These are phyloP conservation scores for Pristionchus exspectatus DNA, from an alignment of 2,888 invertebrate genomes.

Conservation along the genomic window DNA sequence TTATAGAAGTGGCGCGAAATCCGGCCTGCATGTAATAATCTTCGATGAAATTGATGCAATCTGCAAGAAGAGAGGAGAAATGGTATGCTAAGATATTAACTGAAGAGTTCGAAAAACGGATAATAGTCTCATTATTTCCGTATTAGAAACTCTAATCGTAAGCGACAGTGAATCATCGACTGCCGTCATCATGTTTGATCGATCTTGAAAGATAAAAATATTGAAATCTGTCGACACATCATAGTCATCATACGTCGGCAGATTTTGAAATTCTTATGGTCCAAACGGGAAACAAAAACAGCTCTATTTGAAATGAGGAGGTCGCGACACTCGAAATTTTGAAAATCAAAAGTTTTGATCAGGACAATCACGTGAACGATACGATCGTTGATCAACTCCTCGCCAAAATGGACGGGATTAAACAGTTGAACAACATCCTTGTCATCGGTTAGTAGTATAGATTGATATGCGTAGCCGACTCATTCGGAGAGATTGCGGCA, in stretches of 20 bases:
- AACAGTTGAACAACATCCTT: constrained; percentile 97
- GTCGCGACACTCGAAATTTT: neutral
- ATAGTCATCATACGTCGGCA: too few relatives aligned
- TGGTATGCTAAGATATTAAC: constrained; percentile 80
- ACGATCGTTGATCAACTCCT: constrained; percentile 98
- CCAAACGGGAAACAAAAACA: too few relatives aligned
- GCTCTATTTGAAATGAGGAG: neutral
- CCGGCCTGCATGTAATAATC: constrained; percentile 98
- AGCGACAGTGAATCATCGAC: too few relatives aligned
- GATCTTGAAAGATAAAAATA: too few relatives aligned
- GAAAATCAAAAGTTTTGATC: constrained; percentile 57
- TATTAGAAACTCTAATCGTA: too few relatives aligned
- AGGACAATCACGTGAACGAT: constrained; percentile 97
- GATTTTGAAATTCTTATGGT: too few relatives aligned
- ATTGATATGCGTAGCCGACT: too few relatives aligned
- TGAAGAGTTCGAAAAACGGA: too few relatives aligned
- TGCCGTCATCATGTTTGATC: too few relatives aligned
- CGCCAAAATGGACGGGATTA: constrained; percentile 98
- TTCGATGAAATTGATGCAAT: constrained; percentile 99
- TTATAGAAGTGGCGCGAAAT: constrained; percentile 88
- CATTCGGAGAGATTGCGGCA: constrained; percentile 79
- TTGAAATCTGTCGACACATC: too few relatives aligned
- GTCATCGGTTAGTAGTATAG: constrained; percentile 87
- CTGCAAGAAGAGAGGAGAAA: constrained; percentile 97
- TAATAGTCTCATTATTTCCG: too few relatives aligned